Conservation (phyloP, 2,888 invertebrate genomes). For the Leistus spinibarbis region DNA sequence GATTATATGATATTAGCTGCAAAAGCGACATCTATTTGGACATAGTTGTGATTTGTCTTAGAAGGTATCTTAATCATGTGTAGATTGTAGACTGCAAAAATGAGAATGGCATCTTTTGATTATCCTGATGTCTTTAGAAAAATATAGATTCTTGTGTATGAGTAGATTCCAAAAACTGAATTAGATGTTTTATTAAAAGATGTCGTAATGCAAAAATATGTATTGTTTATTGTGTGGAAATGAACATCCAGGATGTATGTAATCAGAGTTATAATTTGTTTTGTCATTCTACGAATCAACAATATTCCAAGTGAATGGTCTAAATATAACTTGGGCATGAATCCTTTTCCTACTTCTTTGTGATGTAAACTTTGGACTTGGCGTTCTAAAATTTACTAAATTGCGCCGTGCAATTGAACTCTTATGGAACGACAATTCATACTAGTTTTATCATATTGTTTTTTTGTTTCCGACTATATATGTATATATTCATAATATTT, state of each 20-base stretch:
- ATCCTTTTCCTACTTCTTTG: neutral
- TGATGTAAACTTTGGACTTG: neutral
- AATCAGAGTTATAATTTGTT: slow-evolving; percentile 14
- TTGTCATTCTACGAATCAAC: slow-evolving; percentile 16
- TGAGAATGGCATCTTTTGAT: neutral
- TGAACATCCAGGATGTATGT: slow-evolving; percentile 9
- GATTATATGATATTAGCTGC: no score
- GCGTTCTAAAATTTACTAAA: neutral
- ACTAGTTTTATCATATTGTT: no score
- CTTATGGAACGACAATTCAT: neutral
- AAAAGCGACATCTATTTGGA: neutral
- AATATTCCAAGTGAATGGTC: slow-evolving; percentile 1
- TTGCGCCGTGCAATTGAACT: neutral
- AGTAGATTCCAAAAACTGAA: neutral
- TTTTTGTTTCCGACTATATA: neutral
- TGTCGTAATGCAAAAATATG: neutral
- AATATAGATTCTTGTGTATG: neutral
- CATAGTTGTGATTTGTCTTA: neutral
- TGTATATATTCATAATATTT: no score
- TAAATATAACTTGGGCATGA: neutral
- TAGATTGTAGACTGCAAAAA: no score
- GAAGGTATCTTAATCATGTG: no score
- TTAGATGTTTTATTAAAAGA: neutral
- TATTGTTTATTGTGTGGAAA: neutral
- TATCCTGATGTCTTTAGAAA: neutral